Conservation (phyloP, 2,113 vertebrate species). For the Ramphastos sulfuratus region DNA sequence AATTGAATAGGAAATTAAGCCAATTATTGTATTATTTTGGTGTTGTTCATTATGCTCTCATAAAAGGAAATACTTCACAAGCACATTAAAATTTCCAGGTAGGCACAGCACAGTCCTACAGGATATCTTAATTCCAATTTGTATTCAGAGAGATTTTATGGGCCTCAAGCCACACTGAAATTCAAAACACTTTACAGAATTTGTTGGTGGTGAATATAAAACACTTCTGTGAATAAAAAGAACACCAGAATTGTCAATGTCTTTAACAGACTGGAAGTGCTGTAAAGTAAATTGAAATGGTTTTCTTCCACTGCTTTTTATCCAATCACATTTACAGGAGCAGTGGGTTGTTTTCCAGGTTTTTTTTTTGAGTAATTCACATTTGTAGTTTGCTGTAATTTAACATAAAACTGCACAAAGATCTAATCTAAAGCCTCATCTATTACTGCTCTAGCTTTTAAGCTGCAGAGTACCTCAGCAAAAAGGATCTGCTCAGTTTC, state of each 20-base stretch:
- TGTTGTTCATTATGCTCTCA: not conserved
- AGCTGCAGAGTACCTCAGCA: not conserved
- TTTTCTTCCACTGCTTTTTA: not conserved
- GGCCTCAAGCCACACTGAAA: not conserved
- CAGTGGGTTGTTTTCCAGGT: not conserved
- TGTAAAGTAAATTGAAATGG: not conserved
- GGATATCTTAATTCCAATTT: not conserved
- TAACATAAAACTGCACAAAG: not conserved
- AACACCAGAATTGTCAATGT: not conserved
- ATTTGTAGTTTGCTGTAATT: not conserved
- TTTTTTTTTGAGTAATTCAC: not conserved
- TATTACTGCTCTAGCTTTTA: not conserved
- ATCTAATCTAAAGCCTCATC: not conserved
- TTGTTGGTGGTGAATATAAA: constrained; percentile 54
- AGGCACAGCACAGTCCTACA: not conserved
- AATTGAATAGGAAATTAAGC: not conserved
- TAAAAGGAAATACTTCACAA: not conserved
- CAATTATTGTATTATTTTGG: not conserved
- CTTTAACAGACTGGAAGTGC: not conserved
- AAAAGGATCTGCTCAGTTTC: not conserved
- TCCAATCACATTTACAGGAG: not conserved
- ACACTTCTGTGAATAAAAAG: constrained; percentile 73
- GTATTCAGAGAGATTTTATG: not conserved
- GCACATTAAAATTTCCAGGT: not conserved
- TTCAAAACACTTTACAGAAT: not conserved